Base-by-base conservation (phyloP, 2,797 vertebrate genomes). In the Platyrinchus mystaceus region DNA sequence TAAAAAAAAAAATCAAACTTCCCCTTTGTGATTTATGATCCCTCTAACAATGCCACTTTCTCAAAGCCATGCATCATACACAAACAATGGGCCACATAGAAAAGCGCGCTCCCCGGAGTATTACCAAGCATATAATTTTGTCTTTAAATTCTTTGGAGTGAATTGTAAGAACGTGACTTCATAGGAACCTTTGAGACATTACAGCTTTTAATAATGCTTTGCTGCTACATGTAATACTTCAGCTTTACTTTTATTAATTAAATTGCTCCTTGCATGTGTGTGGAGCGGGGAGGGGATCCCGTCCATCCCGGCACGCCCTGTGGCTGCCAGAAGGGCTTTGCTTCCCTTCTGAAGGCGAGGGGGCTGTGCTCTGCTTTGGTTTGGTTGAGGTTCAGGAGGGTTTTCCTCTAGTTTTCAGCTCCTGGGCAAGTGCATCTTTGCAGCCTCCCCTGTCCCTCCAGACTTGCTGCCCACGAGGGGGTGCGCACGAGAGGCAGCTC, bases 161-260 rank as follows among this genome's bases (percentile, higher is more conserved):
- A 97, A 97, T 97, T 97, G 97, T 98, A 97, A 95, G 96, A 97
- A 97, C 98, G 97, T 97, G 98, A 98, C 96, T 98, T 98, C 96
- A 98, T 97, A 97, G 97, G 95, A 96, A 96, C 96, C 95, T 97
- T 94, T 92, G 97, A 98, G 98, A 98, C 97, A 96, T 97, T 95
- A 95, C 44, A 21, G 95, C 67, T 93, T 96, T 97, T 97, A 98
- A 97, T 98, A 97, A 97, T 87, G 95, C 96, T 96, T 84, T 95
- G 94, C 96, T 97, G 94, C 91, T 96, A 94, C 97, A 95, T 93
- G 94, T 80, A 97, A 94, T 96, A 89, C 92, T 96, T 98, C 74
- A 80, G 93, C 97, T 96, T 95, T 96, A 80, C 96, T 97, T 97
- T 97, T 98, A 97, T 97, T 98, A 96, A 98, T 97, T 97, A 97